These are phyloP conservation scores for Ectemnius cavifrons DNA, from an alignment of 2,888 invertebrate species.

Conservation along the genomic window DNA sequence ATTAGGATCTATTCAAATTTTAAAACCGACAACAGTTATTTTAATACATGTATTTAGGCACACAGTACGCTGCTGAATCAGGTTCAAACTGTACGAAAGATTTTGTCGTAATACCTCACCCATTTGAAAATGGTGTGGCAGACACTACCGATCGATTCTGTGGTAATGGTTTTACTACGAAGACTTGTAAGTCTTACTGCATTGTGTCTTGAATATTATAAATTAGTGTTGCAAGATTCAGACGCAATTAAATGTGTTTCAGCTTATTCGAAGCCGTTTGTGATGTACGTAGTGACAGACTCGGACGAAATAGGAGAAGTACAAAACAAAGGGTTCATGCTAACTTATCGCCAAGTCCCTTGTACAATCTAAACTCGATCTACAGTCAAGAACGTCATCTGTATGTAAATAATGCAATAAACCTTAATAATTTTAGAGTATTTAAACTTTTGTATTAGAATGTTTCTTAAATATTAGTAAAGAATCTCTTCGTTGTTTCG, in stretches of 20 bases:
- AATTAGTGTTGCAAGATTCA: not conserved
- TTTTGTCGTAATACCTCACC: slow-evolving; percentile 87
- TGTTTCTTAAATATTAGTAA: too few relatives aligned
- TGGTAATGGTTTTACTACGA: slow-evolving; percentile 84
- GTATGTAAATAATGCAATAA: too few relatives aligned
- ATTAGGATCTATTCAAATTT: too few relatives aligned
- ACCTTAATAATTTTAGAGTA: too few relatives aligned
- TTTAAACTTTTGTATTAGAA: too few relatives aligned
- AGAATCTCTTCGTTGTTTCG: too few relatives aligned
- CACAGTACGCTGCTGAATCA: slow-evolving; percentile 80
- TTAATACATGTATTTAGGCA: slow-evolving; percentile 70
- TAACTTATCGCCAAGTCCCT: slow-evolving; percentile 84
- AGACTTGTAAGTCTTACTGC: slow-evolving; percentile 81
- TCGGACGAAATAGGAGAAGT: slow-evolving; percentile 83
- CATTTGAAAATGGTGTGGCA: slow-evolving; percentile 75
- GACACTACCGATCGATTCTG: slow-evolving; percentile 85
- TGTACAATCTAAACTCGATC: slow-evolving; percentile 77
- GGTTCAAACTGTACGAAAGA: slow-evolving; percentile 84
- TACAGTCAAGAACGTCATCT: too few relatives aligned
- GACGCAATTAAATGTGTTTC: slow-evolving; percentile 62
- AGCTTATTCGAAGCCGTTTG: slow-evolving; percentile 86
- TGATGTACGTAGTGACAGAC: slow-evolving; percentile 85
- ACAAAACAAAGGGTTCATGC: slow-evolving; percentile 87
- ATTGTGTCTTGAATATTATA: slow-evolving; percentile 19
- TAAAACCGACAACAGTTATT: too few relatives aligned